Evolutionary conservation across 2,797 vertebrate species (phyloP), one percentile per base, ranked within the genome.

Genomic region (Clarias pachynema): DNA sequence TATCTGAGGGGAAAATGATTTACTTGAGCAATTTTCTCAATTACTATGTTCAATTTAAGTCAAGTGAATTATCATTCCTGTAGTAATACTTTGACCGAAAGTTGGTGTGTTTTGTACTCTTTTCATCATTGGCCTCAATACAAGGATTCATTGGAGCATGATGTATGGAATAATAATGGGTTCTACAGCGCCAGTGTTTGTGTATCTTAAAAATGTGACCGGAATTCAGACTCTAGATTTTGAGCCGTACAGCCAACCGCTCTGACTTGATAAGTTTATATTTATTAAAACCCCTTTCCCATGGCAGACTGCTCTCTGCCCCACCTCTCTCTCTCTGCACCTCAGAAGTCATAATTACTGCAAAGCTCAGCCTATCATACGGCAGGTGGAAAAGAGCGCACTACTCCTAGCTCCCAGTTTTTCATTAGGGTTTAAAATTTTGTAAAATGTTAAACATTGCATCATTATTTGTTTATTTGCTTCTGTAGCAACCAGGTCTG

Each of bases 301-400:
- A 70, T 0, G 20, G 34, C 31, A 70, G 44, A 18, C 44, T 74
- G 24, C n/a, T 74, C 15, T 74, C 40, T 74, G 14, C 70, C 49
- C 68, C 68, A 70, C 66, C 66, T 69, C 31, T 18, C 66, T 10
- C 68, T 70, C 34, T 70, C 34, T 40, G 68, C 22, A 40, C 40
- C 68, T 40, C 68, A 70, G 68, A 70, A 70, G 68, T 40, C 20
- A 24, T 70, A 40, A 70, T 70, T 70, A 70, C 34, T 70, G 68
- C 68, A 14, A 40, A 15, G 5, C 40, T 73, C 70, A 73, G 24
- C 12, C 40, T 49, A 14, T n/a, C 24, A 22, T 73, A 49, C 70
- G 20, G 74, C 74, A 56, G 15, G 49, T 53, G 44, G 26, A 53
- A 57, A 31, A 31, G 3, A 77, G 31, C 18, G 5, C 56, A 14